Base-by-base conservation (phyloP, 2,888 invertebrate species). In the Sminthurinus aureus region DNA sequence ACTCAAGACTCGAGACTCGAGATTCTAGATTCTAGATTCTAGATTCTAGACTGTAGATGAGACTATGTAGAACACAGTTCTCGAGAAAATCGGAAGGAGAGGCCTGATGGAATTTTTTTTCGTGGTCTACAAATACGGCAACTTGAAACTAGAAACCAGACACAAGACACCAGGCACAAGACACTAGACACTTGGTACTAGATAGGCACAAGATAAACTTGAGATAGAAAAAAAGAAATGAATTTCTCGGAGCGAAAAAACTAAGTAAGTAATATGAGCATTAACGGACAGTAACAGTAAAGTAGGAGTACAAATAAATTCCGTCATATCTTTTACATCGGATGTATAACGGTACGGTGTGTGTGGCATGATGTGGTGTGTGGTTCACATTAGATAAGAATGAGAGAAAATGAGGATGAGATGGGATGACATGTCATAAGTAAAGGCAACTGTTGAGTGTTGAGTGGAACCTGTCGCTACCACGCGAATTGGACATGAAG, bases 371-470 rank as follows among this genome's bases (percentile, higher is more conserved):
- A 6, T 38, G 6, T 6, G 38, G 38, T 4, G 69, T 1, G 26
- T 20, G 75, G n/a, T 15, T 20, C 0, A 15, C 24, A 13, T 15
- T 51, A 20, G 75, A 71, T 71, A 71, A 71, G 71, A 71, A 22
- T n/a, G 18, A 26, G 75, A 24, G 71, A 71, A 20, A 24, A 71
- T 13, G 58, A 24, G 78, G 13, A 15, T 26, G 78, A 22, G 78
- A 76, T 20, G 51, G 22, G 51, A 22, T 12, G 51, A 64, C 24
- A 78, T 67, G 79, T 79, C 69, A 67, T 79, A 38, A 69, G 71
- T 79, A 67, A 58, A 22, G 71, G 80, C 80, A 80, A 80, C 80
- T 80, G 80, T 80, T 80, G 80, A 80, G 80, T 80, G 80, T 80
- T 80, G 80, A 80, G 80, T 80, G 80, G 80, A 71, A 51, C 38